Percentiles rank a stretch among this genome's conserved stretches.
Conservation (phyloP, 2,888 invertebrate genomes). For the Dermolepida albohirtum region DNA sequence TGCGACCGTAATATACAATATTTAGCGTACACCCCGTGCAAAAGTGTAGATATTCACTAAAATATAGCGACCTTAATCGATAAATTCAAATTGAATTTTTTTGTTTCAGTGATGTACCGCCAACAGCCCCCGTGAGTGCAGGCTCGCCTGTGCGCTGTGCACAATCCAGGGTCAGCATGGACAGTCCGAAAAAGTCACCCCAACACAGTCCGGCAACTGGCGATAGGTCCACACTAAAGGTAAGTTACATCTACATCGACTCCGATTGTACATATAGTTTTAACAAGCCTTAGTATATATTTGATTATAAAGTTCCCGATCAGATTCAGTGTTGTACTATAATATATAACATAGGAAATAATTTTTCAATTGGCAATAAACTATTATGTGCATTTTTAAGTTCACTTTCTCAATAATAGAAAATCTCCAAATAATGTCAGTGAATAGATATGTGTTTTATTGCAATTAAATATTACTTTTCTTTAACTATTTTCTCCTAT, state of each 20-base stretch:
- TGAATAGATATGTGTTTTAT: too few species aligned
- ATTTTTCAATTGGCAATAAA: too few species aligned
- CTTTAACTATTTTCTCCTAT: too few species aligned
- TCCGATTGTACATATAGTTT: neutral
- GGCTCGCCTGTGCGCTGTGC: conserved; percentile 68
- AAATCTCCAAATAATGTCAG: too few species aligned
- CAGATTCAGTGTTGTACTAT: too few species aligned
- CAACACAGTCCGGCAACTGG: conserved; percentile 69
- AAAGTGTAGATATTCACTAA: neutral
- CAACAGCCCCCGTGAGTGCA: conserved; percentile 75
- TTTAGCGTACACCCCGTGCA: neutral
- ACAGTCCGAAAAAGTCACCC: conserved; percentile 72
- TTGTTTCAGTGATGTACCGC: conserved; percentile 70
- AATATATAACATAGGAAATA: too few species aligned
- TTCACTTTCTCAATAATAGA: too few species aligned
- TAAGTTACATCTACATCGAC: conserved; percentile 44
- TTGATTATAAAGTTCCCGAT: too few species aligned
- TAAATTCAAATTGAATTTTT: conserved; percentile 43
- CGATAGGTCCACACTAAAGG: conserved; percentile 66
- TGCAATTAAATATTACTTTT: too few species aligned
- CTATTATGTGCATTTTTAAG: too few species aligned
- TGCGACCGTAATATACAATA: conserved; percentile 4
- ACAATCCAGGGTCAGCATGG: conserved; percentile 67
- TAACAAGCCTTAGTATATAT: too few species aligned
- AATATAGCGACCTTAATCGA: conserved; percentile 6